Evolutionary conservation across 2,888 invertebrate genomes (phyloP).

Genomic region (Ctena decussata): DNA sequence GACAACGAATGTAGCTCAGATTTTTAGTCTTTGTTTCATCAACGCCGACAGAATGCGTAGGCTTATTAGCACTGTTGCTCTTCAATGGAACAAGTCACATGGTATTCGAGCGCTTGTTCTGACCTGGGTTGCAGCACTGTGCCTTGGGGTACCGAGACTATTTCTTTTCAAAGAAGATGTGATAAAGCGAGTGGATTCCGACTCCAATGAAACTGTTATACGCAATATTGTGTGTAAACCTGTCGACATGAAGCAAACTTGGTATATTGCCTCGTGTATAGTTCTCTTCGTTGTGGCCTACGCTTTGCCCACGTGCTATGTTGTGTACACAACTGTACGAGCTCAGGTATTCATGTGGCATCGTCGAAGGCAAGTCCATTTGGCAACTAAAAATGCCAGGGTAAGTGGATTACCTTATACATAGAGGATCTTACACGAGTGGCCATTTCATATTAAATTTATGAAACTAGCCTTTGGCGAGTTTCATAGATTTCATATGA

Average conservation of each 20-base stretch:
- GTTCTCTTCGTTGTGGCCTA: slow-evolving; percentile 43
- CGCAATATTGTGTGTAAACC: slow-evolving; percentile 37
- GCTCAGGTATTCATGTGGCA: slow-evolving; percentile 38
- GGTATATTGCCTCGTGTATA: slow-evolving; percentile 1
- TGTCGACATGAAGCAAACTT: background rate
- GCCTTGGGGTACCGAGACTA: slow-evolving; percentile 34
- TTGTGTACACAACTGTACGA: slow-evolving; percentile 16
- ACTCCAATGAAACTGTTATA: background rate
- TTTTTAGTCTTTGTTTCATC: slow-evolving; percentile 41
- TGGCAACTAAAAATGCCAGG: background rate
- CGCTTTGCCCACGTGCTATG: slow-evolving; percentile 30
- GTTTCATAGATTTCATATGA: too few species aligned
- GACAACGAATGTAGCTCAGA: slow-evolving; percentile 55
- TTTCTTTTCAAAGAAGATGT: slow-evolving; percentile 42
- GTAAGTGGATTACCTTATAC: background rate
- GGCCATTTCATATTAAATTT: too few species aligned
- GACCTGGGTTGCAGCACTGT: slow-evolving; percentile 21
- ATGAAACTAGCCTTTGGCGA: too few species aligned
- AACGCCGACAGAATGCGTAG: slow-evolving; percentile 49
- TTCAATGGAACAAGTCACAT: slow-evolving; percentile 45
- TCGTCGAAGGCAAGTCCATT: slow-evolving; percentile 18
- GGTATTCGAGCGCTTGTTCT: slow-evolving; percentile 12
- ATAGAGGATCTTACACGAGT: too few species aligned
- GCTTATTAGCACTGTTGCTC: background rate
- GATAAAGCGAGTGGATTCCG: background rate